Base-by-base conservation (phyloP, 2,113 vertebrate species). In the Acrocephalus kingi region DNA sequence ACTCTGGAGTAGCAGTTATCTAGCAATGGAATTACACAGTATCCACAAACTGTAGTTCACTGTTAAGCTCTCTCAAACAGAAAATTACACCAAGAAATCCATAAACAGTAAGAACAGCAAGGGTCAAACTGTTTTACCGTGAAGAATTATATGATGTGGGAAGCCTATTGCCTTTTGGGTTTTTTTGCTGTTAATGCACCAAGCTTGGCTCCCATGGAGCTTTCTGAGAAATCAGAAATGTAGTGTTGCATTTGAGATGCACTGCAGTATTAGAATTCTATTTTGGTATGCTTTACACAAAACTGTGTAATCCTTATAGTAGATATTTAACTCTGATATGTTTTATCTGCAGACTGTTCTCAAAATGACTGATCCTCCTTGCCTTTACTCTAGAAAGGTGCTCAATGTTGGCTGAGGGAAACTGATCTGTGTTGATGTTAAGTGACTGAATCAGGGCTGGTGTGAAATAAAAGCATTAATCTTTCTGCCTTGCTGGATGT, bases 31-130 rank as follows among this genome's bases (percentile, higher is more conserved):
- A 94, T 77, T 84, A 78, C 49, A 84, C 31, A 56, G 62, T 77
- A 73, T 23, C 45, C 45, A 75, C 35, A 90, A 88, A 90, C 45
- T 61, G 81, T 74, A 64, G 68, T n/a, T 93, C 56, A 75, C 49
- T 3, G 25, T 83, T 93, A 91, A 83, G 76, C 66, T 39, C 66
- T 71, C 84, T 94, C 51, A 85, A 91, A 96, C 54, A 92, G 84
- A 94, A 80, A 87, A 81, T 84, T 86, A 80, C 72, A 86, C 81
- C 59, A 90, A 87, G 84, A 94, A 93, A 89, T 76, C 81, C 68
- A 89, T 80, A 63, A 92, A 67, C 63, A 77, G 33, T 39, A 63
- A 88, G 64, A 89, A 77, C 58, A 85, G 80, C 46, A 86, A 91
- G 55, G 87, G 49, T 85, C 74, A 90, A 74, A 28, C 79, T 86